Evolutionary conservation across 2,888 invertebrate species (phyloP).

Genomic region (Leucophora obtusa): DNA sequence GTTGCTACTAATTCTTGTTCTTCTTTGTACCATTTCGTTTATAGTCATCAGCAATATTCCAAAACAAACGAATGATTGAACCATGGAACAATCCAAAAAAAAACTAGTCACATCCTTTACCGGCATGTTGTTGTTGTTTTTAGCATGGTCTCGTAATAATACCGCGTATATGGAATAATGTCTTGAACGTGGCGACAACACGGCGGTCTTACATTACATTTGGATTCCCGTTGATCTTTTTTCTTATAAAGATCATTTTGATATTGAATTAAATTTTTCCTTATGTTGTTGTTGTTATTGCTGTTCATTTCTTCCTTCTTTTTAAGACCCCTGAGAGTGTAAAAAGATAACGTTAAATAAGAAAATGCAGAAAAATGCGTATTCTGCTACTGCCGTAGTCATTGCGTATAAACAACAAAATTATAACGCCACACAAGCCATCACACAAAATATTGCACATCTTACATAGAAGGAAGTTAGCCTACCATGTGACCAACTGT

Average conservation of each 20-base stretch:
- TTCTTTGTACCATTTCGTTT: conserved; percentile 8
- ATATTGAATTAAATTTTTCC: not conserved
- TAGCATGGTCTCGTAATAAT: conserved; percentile 56
- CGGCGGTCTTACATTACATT: conserved; percentile 55
- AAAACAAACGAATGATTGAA: conserved; percentile 9
- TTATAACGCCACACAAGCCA: conserved; percentile 47
- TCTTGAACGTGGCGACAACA: conserved; percentile 63
- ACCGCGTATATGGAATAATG: conserved; percentile 60
- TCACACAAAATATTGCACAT: not conserved
- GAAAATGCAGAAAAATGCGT: conserved; percentile 47
- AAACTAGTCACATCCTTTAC: conserved; percentile 61
- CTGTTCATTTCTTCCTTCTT: conserved; percentile 6
- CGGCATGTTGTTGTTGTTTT: conserved; percentile 58
- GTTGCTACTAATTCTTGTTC: conserved; percentile 39
- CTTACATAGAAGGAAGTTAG: conserved; percentile 12
- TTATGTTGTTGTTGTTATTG: not conserved
- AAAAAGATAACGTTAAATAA: conserved; percentile 52
- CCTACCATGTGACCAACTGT: conserved; percentile 51
- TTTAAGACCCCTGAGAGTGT: conserved; percentile 39
- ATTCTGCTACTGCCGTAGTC: not conserved
- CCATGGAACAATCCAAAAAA: conserved; percentile 28
- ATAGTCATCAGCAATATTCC: conserved; percentile 38
- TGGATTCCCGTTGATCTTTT: conserved; percentile 40
- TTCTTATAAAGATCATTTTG: conserved; percentile 32
- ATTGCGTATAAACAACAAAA: conserved; percentile 26